Evolutionary conservation across 2,113 vertebrate species (phyloP), one percentile per base, ranked within the genome.

Genomic region (Cyanocitta stelleri): DNA sequence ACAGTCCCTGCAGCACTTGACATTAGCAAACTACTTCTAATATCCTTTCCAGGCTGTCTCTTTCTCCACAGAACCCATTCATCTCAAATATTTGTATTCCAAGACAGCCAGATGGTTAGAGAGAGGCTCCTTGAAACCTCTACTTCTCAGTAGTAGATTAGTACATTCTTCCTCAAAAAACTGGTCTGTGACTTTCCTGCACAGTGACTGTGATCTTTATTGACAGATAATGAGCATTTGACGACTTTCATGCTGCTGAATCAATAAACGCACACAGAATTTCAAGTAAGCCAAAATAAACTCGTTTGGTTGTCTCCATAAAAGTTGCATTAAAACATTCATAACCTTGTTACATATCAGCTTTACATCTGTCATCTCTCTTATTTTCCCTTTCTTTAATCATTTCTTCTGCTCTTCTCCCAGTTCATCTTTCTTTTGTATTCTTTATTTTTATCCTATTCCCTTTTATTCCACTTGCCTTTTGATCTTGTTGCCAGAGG

Each of bases 401-500:
- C 2, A 91, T 90, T 66, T 93, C 9, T 62, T 71, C 75, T 80
- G 39, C 13, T 62, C 30, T 80, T 92, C 43, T 74, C 39, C 33
- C 26, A 84, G 39, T 63, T 62, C 39, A 86, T 66, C 56, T 81
- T 80, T 67, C 59, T 88, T 93, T 69, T 73, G 29, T 58, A 43
- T 63, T 90, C 67, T 64, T 87, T 72, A 87, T 75, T 90, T 64
- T 95, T 91, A 46, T 35, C 78, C 48, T 46, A 39, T 73, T 83
- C n/a, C 5, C 18, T 88, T 93, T 93, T 69, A 83, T 94, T 68
- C 12, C 26, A 20, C 46, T 90, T 84, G 58, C 61, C 64, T 93
- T 92, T 93, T 95, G 72, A 96, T 95, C 61, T 67, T 71, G 46
- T 71, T 90, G 80, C 86, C 68, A 59, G 79, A 90, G 75, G 83